These are phyloP conservation scores for Drosophila bipectinata DNA, from an alignment of 1,140 invertebrate species.

Conservation along the genomic window DNA sequence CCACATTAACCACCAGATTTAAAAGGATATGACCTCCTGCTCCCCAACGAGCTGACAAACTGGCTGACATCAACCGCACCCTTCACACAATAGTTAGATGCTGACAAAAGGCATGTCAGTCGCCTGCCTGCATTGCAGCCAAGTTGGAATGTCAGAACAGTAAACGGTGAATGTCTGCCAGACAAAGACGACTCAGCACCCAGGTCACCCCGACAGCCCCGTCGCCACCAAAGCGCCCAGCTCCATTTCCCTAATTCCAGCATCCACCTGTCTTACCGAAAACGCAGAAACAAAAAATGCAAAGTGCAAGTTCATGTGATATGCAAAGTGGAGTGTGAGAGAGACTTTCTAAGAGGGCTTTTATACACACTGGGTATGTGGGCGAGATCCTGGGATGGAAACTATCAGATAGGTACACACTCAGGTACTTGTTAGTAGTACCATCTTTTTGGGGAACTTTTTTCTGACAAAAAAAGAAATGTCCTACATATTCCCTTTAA, in stretches of 20 bases:
- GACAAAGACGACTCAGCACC: conserved; percentile 52
- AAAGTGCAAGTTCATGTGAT: conserved; percentile 80
- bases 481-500: too few species aligned
- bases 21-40: conserved; percentile 13
- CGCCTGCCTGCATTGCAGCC: conserved; percentile 52
- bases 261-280: conserved; percentile 48
- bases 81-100: conserved; percentile 42
- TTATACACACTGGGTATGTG: conserved; percentile 1
- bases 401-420: background rate
- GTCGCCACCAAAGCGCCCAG: background rate
- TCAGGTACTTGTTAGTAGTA: background rate
- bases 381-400: background rate
- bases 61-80: conserved; percentile 43
- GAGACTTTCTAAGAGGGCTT: conserved; percentile 24
- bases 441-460: background rate
- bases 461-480: background rate
- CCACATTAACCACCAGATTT: conserved; percentile 22
- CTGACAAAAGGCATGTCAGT: conserved; percentile 64
- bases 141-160: conserved; percentile 72
- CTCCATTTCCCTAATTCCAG: conserved; percentile 14
- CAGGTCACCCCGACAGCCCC: background rate
- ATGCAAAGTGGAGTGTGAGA: conserved; percentile 68
- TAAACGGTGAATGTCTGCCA: conserved; percentile 74
- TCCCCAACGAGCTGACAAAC: conserved; percentile 7
- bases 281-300: conserved; percentile 46